These are phyloP conservation scores for Taenioides sp. DNA, from an alignment of 2,797 vertebrate genomes.

Conservation along the genomic window DNA sequence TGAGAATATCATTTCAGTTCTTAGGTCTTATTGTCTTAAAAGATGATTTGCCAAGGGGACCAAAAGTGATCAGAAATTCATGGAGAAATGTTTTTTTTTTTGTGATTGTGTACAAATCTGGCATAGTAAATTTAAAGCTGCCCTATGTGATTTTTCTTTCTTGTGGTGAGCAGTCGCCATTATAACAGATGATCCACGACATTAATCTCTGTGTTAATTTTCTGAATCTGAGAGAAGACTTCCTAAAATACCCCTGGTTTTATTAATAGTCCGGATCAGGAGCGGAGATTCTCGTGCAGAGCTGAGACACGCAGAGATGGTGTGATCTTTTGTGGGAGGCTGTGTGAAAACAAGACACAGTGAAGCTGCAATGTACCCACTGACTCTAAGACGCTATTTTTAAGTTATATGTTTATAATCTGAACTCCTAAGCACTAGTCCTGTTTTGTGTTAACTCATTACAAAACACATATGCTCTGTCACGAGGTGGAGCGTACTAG, in stretches of 20 bases:
- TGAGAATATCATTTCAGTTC: too few relatives aligned
- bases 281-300: conserved; percentile 5
- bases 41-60: too few relatives aligned
- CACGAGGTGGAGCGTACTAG: not conserved
- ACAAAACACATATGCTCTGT: not conserved
- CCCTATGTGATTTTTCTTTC: too few relatives aligned
- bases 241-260: conserved; percentile 1
- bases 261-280: conserved; percentile 1
- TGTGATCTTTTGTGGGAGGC: conserved; percentile 22
- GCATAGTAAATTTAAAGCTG: too few relatives aligned
- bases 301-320: conserved; percentile 8
- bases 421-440: not conserved
- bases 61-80: too few relatives aligned
- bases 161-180: not conserved
- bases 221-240: not conserved
- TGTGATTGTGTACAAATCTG: too few relatives aligned
- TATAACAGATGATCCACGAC: not conserved
- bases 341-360: conserved; percentile 33
- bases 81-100: too few relatives aligned
- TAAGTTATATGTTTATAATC: not conserved
- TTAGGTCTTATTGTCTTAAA: too few relatives aligned
- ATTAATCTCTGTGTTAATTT: not conserved
- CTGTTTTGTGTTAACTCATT: not conserved
- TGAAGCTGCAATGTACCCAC: not conserved
- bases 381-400: conserved; percentile 17